phyloP scores from a whole-genome alignment of 2,888 invertebrate genomes.

The Cantharis rustica region DNA sequence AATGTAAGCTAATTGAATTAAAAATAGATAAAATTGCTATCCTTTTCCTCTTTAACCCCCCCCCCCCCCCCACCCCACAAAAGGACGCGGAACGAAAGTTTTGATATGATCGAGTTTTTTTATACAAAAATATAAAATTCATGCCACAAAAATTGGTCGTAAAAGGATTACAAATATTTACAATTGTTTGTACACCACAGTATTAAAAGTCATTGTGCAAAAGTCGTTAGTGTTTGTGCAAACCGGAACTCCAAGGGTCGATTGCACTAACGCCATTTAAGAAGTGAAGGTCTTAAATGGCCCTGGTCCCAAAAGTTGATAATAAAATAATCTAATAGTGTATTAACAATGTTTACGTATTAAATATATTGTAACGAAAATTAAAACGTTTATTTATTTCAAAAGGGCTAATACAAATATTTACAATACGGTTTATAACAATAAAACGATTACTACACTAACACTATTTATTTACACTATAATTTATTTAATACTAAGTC shows the following conservation, averaged over 20 bases:
- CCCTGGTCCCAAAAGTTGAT: neutral
- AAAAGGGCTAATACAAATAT: too few relatives aligned
- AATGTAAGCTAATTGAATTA: neutral
- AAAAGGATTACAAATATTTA: constrained; percentile 23
- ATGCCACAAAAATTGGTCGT: constrained; percentile 4
- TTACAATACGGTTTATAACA: too few relatives aligned
- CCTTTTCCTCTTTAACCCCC: neutral
- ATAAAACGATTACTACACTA: too few relatives aligned
- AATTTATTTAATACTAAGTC: too few relatives aligned
- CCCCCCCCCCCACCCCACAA: too few relatives aligned
- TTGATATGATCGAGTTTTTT: constrained; percentile 19
- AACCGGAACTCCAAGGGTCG: neutral
- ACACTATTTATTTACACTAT: too few relatives aligned
- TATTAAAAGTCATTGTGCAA: constrained; percentile 23
- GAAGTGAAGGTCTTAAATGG: too few relatives aligned
- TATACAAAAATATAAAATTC: constrained; percentile 29
- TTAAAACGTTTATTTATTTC: too few relatives aligned
- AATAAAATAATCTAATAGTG: neutral
- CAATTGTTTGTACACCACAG: constrained; percentile 23
- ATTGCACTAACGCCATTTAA: neutral
- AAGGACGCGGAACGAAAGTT: neutral
- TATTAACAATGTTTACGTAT: neutral
- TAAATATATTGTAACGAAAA: too few relatives aligned
- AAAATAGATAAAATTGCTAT: neutral
- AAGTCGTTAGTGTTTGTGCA: neutral